Base-by-base conservation (phyloP, 2,113 vertebrate genomes). In the Chaenocephalus aceratus region DNA sequence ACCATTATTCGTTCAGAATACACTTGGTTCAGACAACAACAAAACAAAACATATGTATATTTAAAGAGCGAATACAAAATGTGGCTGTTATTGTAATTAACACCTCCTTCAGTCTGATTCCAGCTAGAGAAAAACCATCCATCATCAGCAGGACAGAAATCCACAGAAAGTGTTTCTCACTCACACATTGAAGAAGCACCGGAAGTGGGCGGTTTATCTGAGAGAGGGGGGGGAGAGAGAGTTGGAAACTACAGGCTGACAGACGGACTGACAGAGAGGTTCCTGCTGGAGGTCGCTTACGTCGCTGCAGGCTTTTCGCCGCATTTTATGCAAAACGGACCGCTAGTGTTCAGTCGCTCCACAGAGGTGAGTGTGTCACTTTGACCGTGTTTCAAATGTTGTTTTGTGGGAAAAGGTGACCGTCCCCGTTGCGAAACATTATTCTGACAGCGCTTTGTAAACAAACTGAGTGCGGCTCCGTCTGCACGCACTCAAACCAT, bases 141-240 rank as follows among this genome's bases (percentile, higher is more conserved):
- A 54, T 41, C 60, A 41, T 34, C 82, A 30, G 5, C 15, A 21
- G 21, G 56, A 26, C 52, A 57, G 30, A 78, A 23, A 73, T 76
- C 13, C 49, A 59, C 34, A 77, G 51, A 80, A 77, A 62, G 21
- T 57, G 76, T 77, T 82, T 34, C 26, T 59, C 51, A 21, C 34
- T 71, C 51, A 46, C 61, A 79, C 76, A n/a, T 13, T 68, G 14
- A 69, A 64, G 75, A 78, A 8, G 56, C 86, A 72, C 92, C 93
- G 93, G 95, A 95, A 94, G 93, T 93, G 91, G 92, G 92, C 91
- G 93, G 92, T 72, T 83, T 83, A 78, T 78, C 9, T 34, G 59
- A 12, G 80, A 69, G 68, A 57, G 26, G 60, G 68, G 56, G 49
- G 57, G 13, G 41, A 63, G 36, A 45, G 36, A 34, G 49, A 73